Evolutionary conservation across 2,888 invertebrate species (phyloP), one percentile per base, ranked within the genome.

Genomic region (Epicampocera succincta): DNA sequence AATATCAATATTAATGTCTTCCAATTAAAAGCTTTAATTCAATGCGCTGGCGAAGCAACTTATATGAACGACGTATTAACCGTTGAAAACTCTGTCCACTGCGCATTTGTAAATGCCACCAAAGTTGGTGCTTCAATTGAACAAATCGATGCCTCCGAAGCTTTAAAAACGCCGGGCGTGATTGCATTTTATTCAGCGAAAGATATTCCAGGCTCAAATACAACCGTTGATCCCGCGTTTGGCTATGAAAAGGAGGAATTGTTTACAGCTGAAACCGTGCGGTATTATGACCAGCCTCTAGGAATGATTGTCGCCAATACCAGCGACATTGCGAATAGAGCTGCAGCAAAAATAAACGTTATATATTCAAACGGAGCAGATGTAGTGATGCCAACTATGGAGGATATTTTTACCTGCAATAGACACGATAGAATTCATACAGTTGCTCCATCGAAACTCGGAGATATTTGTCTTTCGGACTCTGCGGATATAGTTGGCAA

Each of bases 61-160:
- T 97, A 95, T 89, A 92, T 94, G 29, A 94, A 95, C 87, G 97
- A 97, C 87, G 91, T 94, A 25, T 93, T 94, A 8, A 91, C 92
- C 1, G 90, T 92, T 48, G 92, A 92, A 0, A 92, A 93, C 77
- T 94, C 96, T 90, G 93, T 96, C 0, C 86, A 85, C 82, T 87
- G 87, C 19, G 93, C 93, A 0, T 94, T 95, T 84, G 95, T 95
- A 0, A 88, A 92, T 19, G 92, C 94, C 0, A 93, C 92, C 60
- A 89, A 93, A 83, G 88, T 92, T 83, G 91, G 87, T 73, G 94
- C 94, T 0, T 92, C 91, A 46, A 91, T 96, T 3, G 92, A 92
- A 44, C 87, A 86, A n/a, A 92, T 95, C 42, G 93, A 95, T 86
- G 88, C 92, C 0, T 88, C 92, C 0, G 92, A 92, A 60, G 94